These are phyloP conservation scores for Drosophila setosimentum DNA, from an alignment of 2,888 invertebrate genomes.

Conservation along the genomic window DNA sequence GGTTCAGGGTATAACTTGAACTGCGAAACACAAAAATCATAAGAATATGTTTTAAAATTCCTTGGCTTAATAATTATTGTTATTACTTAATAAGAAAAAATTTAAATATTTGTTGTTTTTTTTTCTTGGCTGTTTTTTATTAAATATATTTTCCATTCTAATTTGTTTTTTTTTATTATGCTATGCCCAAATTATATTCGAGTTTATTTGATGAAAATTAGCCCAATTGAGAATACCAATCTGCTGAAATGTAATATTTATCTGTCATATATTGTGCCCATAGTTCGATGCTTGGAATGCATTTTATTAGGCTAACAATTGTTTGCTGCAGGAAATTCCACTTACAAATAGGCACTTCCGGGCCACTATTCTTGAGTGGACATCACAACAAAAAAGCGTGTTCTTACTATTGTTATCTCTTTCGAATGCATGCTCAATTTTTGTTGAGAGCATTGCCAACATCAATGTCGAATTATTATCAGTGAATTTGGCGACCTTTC, in stretches of 20 bases:
- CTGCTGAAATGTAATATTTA: neutral
- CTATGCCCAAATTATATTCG: neutral
- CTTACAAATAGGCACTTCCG: constrained; percentile 64
- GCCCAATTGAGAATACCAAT: neutral
- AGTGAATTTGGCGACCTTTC: constrained; percentile 76
- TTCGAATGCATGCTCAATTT: constrained; percentile 20
- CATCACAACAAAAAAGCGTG: constrained; percentile 6
- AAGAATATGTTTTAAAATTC: neutral
- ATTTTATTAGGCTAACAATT: constrained; percentile 37
- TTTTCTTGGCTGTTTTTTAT: neutral
- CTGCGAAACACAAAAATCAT: neutral
- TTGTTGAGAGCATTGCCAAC: constrained; percentile 66
- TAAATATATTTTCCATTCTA: neutral
- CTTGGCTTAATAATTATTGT: too few species aligned
- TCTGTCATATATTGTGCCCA: neutral
- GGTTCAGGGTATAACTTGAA: too few species aligned
- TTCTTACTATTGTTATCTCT: constrained; percentile 21
- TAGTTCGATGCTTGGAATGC: constrained; percentile 1
- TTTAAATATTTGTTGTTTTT: neutral
- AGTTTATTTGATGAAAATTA: neutral
- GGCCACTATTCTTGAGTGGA: constrained; percentile 32
- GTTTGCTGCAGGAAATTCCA: constrained; percentile 55
- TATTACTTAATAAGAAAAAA: neutral
- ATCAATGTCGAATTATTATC: constrained; percentile 61
- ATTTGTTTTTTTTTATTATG: neutral